Conservation (phyloP, 1,140 invertebrate genomes). For the Tetranychus urticae region DNA sequence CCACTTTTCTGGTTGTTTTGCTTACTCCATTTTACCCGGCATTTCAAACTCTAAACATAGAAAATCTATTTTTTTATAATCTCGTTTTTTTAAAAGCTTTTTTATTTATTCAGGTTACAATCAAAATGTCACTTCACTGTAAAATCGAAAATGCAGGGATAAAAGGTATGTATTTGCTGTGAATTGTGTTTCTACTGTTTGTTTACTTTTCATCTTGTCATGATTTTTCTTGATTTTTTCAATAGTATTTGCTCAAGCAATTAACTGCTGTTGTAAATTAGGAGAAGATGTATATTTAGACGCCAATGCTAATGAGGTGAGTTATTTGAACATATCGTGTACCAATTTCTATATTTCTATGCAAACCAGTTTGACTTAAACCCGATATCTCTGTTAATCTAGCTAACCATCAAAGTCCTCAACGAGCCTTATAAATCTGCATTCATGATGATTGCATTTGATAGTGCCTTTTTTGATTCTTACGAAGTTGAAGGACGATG, state of each 20-base stretch:
- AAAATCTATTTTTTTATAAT: too few species aligned
- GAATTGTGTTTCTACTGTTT: too few species aligned
- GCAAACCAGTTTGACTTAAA: not conserved
- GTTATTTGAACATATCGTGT: not conserved
- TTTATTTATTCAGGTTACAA: too few species aligned
- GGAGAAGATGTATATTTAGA: not conserved
- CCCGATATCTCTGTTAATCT: not conserved
- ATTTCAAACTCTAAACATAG: too few species aligned
- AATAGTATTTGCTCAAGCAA: not conserved
- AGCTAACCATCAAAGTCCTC: not conserved
- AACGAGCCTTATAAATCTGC: not conserved
- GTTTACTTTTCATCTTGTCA: not conserved
- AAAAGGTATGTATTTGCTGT: too few species aligned
- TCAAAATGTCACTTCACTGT: too few species aligned
- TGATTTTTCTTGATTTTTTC: not conserved
- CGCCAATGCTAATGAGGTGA: not conserved
- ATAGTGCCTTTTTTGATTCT: not conserved
- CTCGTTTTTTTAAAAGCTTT: too few species aligned
- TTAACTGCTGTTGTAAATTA: not conserved
- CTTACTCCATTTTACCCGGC: too few species aligned
- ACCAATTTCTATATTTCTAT: not conserved
- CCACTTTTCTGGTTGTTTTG: too few species aligned
- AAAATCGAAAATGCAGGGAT: too few species aligned
- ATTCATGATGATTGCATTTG: not conserved
- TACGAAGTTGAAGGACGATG: not conserved